A percentile compares a stretch with the other conserved stretches of the same genome.
These are phyloP conservation scores for Acrobasis consociella DNA, from an alignment of 2,888 invertebrate genomes.

Conservation along the genomic window DNA sequence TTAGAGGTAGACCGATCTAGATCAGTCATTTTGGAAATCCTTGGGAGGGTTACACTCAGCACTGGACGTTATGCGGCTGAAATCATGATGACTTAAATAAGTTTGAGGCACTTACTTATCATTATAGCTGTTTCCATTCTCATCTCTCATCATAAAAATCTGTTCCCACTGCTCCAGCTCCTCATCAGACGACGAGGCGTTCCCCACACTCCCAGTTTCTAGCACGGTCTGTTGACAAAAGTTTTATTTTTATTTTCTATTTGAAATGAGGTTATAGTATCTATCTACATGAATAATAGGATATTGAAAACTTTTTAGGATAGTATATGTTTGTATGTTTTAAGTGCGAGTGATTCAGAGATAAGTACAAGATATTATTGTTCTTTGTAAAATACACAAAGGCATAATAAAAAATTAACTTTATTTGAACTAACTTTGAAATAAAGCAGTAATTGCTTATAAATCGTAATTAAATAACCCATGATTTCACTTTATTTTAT, in stretches of 20 bases:
- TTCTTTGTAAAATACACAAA: slow-evolving; percentile 1
- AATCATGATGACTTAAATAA: no score
- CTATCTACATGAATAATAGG: neutral
- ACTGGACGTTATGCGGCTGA: no score
- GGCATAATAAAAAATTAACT: slow-evolving; percentile 8
- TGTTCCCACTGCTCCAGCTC: slow-evolving; percentile 91
- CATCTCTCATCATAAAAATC: slow-evolving; percentile 88
- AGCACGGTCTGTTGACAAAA: slow-evolving; percentile 84
- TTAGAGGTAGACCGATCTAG: no score
- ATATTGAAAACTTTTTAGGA: neutral
- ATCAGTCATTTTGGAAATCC: no score
- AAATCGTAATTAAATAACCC: neutral
- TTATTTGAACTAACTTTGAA: slow-evolving; percentile 11
- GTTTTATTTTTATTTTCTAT: slow-evolving; percentile 4
- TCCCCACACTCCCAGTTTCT: slow-evolving; percentile 85
- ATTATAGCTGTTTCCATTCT: slow-evolving; percentile 84
- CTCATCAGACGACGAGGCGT: slow-evolving; percentile 85
- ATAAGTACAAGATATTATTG: neutral
- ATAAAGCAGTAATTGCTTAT: slow-evolving; percentile 12
- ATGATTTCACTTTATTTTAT: slow-evolving; percentile 12
- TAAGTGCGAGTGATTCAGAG: no score
- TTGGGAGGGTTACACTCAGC: no score
- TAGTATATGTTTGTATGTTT: no score
- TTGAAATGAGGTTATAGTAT: neutral
- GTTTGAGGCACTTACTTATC: slow-evolving; percentile 70